Evolutionary conservation across 2,888 invertebrate genomes (phyloP), one percentile per base, ranked within the genome.

Genomic region (Oxyteleia sp.): DNA sequence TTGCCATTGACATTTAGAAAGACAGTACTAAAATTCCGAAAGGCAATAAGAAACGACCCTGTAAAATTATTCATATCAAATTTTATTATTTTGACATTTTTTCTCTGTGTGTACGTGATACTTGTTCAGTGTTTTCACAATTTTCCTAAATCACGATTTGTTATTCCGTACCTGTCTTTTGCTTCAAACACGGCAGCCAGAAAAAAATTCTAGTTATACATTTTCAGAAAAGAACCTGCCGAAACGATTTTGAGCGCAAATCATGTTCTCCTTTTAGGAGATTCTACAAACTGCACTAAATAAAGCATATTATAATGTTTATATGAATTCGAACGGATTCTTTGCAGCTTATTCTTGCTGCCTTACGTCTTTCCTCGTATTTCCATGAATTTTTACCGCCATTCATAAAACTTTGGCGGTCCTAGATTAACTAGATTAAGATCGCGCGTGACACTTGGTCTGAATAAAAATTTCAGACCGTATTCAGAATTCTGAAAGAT

Each of bases 401-500:
- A n/a, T n/a, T n/a, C n/a, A n/a, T n/a, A n/a, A n/a, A n/a, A n/a
- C n/a, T n/a, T n/a, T n/a, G n/a, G n/a, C n/a, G n/a, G n/a, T n/a
- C n/a, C 69, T 79, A 79, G 78, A 79, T 79, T 79, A 79, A 71
- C 78, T 79, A 79, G 79, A 79, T 79, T 79, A 79, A 79, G 71
- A 79, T 71, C 79, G 79, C 79, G 32, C 71, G 79, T 79, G 79
- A 79, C 79, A 79, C 79, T 71, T 53, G 47, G 79, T 64, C 64
- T 79, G 61, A 79, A 79, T 69, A 71, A 79, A 79, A 71, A 29
- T 63, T 63, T 64, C 41, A 13, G 64, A 35, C 18, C 47, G 59
- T 45, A 69, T 69, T 63, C 63, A 45, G 59, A n/a, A n/a, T n/a
- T n/a, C 69, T 53, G 69, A 78, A 69, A 68, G 69, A 69, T 78